Base-by-base conservation (phyloP, 2,113 vertebrate genomes). In the Mastomys natalensis region DNA sequence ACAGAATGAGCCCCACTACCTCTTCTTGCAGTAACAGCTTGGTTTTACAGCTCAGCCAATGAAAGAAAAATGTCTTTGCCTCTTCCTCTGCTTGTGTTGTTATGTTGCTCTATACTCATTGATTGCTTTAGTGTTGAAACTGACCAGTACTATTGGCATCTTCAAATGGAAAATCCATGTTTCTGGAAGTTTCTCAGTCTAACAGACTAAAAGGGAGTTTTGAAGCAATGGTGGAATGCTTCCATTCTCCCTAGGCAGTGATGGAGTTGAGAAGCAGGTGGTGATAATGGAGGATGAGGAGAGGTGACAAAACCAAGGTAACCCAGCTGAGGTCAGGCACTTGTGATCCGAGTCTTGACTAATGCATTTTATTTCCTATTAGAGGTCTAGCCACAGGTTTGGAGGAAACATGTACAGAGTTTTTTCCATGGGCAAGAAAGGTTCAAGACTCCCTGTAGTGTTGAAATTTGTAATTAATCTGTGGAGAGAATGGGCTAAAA, bases 91-190 rank as follows among this genome's bases (percentile, higher is more conserved):
- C 96, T 95, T 92, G 70, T 96, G 51, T 12, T 80, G 13, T 37
- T 60, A 10, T 5, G 90, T 93, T 95, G 90, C 91, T 96, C 91
- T 96, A 22, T 24, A 24, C 1, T 0, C 10, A 24, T 1, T 43
- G 21, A 97, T 62, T 64, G 81, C 53, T 95, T 94, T 88, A 45
- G 78, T 90, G 76, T 87, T 95, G 95, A 78, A 93, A 89, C 62
- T 45, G 87, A 95, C 95, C 91, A 87, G 95, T 95, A 87, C 64
- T 94, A 95, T 95, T 58, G 91, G 82, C 40, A 15, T 92, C 48
- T 72, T 97, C 89, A 84, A 86, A 94, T 74, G 85, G 53, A 72
- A 60, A 43, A 21, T 16, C 9, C 48, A 24, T 31, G 29, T 81
- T 87, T 93, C 58, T 88, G 76, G 43, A 70, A 19, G 19, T 76